Evolutionary conservation across 2,888 invertebrate species (phyloP).

Genomic region (Patella depressa): DNA sequence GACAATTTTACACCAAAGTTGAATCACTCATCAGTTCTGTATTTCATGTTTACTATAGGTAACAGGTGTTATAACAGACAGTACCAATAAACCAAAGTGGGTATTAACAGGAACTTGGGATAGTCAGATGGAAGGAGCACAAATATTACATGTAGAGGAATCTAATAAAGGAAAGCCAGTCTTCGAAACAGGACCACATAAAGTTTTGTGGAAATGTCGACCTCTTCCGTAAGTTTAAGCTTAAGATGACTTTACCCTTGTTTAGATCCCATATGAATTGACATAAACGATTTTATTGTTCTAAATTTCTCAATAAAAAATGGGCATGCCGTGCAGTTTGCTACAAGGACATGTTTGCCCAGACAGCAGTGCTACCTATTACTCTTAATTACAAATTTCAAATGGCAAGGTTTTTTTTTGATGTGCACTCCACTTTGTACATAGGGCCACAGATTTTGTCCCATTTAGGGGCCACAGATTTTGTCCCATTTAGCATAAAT

Average conservation of each 20-base stretch:
- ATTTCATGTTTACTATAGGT: constrained; percentile 74
- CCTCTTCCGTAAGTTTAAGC: constrained; percentile 78
- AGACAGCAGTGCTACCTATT: too few relatives aligned
- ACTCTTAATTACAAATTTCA: too few relatives aligned
- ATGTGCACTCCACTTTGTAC: not conserved
- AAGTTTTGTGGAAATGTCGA: constrained; percentile 88
- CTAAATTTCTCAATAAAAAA: not conserved
- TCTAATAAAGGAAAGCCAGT: constrained; percentile 77
- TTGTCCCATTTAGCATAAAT: too few relatives aligned
- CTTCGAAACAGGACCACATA: constrained; percentile 91
- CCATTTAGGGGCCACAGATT: not conserved
- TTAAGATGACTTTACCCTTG: not conserved
- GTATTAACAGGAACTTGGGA: constrained; percentile 93
- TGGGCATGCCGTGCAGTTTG: too few relatives aligned
- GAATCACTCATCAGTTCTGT: too few relatives aligned
- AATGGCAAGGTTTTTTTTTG: too few relatives aligned
- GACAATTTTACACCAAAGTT: too few relatives aligned
- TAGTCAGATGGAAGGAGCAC: constrained; percentile 92
- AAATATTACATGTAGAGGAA: constrained; percentile 78
- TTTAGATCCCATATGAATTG: not conserved
- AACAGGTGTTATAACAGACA: constrained; percentile 78
- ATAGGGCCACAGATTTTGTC: not conserved
- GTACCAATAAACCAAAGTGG: constrained; percentile 76
- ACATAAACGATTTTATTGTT: not conserved
- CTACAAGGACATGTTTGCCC: too few relatives aligned